These are phyloP conservation scores for Siphamia tubifer DNA, from an alignment of 2,113 vertebrate genomes.

Conservation along the genomic window DNA sequence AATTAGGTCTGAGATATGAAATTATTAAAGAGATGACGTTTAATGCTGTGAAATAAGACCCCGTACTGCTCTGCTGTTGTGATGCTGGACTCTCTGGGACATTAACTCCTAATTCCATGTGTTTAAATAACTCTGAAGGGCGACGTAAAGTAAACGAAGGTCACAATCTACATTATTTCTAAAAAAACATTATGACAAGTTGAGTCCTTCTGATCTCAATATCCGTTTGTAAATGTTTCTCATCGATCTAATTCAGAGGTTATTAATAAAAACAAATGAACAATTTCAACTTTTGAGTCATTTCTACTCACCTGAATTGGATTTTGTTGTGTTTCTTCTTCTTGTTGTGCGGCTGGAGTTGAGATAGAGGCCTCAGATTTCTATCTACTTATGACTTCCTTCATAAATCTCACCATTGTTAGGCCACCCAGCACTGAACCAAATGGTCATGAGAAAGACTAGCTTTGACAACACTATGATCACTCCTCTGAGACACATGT, in stretches of 20 bases:
- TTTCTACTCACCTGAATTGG: constrained; percentile 47
- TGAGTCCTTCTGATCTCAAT: constrained; percentile 3
- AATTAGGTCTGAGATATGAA: neutral
- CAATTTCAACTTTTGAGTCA: neutral
- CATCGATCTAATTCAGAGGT: neutral
- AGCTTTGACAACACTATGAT: constrained; percentile 30
- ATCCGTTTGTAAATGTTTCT: neutral
- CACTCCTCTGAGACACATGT: constrained; percentile 23
- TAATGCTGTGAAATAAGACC: neutral
- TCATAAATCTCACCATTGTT: neutral
- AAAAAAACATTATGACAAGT: constrained; percentile 6
- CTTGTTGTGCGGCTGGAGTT: neutral
- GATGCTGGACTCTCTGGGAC: constrained; percentile 22
- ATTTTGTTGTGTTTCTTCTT: constrained; percentile 16
- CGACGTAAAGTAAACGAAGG: constrained; percentile 33
- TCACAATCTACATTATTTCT: constrained; percentile 31
- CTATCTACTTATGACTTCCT: neutral
- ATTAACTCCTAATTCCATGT: too few species aligned
- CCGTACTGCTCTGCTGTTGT: neutral
- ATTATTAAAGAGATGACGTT: neutral
- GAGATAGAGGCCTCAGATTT: constrained; percentile 13
- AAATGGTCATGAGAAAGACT: constrained; percentile 11
- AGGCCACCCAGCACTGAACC: neutral
- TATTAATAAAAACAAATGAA: neutral
- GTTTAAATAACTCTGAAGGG: constrained; percentile 43